phyloP scores from a whole-genome alignment of 2,113 vertebrate species.

The Heterochromis multidens region DNA sequence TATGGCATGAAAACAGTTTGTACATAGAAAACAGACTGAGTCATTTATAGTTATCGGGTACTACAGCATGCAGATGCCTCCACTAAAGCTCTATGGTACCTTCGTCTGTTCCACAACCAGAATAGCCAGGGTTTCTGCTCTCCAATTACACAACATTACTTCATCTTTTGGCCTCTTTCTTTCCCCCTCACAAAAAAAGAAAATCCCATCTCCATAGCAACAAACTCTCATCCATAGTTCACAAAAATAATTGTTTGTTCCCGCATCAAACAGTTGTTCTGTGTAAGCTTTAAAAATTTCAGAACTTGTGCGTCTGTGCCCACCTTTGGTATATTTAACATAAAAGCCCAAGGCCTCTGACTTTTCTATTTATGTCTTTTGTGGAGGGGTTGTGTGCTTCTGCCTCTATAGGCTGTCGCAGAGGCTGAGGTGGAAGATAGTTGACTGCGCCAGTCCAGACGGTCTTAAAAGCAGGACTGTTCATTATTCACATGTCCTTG shows the following conservation, averaged over 20 bases:
- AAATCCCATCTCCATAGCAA: conserved; percentile 45
- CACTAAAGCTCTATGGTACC: conserved; percentile 5
- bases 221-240: not conserved
- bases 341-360: conserved; percentile 26
- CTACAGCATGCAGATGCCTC: not conserved
- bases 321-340: conserved; percentile 42
- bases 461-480: not conserved
- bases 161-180: not conserved
- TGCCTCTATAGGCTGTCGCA: not conserved
- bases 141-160: conserved; percentile 30
- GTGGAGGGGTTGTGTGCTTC: not conserved
- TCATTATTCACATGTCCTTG: not conserved
- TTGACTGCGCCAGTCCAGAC: not conserved
- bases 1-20: not conserved
- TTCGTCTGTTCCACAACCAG: conserved; percentile 15
- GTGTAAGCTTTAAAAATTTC: conserved; percentile 46
- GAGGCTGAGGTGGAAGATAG: not conserved
- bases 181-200: not conserved
- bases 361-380: conserved; percentile 39
- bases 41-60: not conserved
- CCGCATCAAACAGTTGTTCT: conserved; percentile 41
- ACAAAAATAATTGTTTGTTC: conserved; percentile 15
- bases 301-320: conserved; percentile 3
- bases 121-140: conserved; percentile 1
- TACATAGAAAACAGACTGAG: not conserved